Conservation (phyloP, 2,888 invertebrate genomes). For the Tenthredo amoena region DNA sequence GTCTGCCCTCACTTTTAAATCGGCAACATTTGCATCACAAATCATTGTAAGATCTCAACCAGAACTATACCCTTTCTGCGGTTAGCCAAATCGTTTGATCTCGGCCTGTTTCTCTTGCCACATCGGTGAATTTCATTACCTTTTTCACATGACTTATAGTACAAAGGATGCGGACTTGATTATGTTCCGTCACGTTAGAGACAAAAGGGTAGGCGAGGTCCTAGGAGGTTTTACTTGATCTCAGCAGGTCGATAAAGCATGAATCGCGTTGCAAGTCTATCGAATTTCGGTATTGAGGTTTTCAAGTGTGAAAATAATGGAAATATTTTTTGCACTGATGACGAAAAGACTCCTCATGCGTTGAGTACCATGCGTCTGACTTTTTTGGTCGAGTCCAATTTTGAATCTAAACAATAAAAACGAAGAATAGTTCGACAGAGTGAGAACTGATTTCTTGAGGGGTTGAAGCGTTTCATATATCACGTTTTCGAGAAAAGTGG, state of each 20-base stretch:
- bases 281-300: background rate
- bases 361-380: background rate
- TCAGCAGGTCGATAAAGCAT: background rate
- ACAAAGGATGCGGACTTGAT: conserved; percentile 9
- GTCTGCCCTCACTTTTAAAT: background rate
- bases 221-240: background rate
- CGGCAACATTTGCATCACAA: background rate
- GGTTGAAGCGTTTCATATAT: background rate
- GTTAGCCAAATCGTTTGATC: conserved; percentile 4
- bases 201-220: background rate
- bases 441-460: background rate
- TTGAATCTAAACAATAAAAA: background rate
- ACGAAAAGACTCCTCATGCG: background rate
- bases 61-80: background rate
- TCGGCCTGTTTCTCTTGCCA: background rate
- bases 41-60: background rate
- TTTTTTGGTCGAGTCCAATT: background rate
- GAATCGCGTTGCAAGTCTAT: background rate
- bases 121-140: conserved; percentile 2
- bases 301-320: background rate
- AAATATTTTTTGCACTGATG: background rate
- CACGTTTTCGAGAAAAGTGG: background rate
- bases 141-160: background rate
- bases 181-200: background rate
- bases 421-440: background rate